Evolutionary conservation across 2,888 invertebrate genomes (phyloP).

Genomic region (Morpho helenor): DNA sequence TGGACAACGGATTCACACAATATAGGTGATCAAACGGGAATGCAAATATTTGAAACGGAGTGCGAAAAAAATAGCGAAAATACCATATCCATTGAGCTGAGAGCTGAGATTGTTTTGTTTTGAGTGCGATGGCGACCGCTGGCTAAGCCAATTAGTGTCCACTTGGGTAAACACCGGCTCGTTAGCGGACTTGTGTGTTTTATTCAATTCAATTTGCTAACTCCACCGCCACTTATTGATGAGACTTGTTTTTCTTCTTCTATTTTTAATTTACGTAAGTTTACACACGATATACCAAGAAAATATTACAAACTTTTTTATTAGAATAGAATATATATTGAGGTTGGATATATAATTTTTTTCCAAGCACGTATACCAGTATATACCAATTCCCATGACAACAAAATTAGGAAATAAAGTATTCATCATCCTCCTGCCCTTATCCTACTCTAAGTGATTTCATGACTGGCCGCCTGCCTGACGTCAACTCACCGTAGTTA

Average conservation of each 20-base stretch:
- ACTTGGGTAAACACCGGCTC: slow-evolving; percentile 77
- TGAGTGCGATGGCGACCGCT: slow-evolving; percentile 56
- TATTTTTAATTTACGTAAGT: slow-evolving; percentile 45
- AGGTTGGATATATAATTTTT: too few species aligned
- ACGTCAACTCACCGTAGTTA: too few species aligned
- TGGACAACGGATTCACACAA: slow-evolving; percentile 19
- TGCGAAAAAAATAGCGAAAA: slow-evolving; percentile 28
- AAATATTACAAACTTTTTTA: too few species aligned
- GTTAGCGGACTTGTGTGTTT: slow-evolving; percentile 78
- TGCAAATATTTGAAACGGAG: slow-evolving; percentile 24
- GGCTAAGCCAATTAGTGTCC: slow-evolving; percentile 79
- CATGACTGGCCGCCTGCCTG: too few species aligned
- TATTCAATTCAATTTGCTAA: slow-evolving; percentile 76
- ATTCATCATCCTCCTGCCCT: too few species aligned
- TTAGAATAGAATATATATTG: too few species aligned
- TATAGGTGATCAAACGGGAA: slow-evolving; percentile 26
- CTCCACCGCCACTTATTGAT: slow-evolving; percentile 73
- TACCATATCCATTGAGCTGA: slow-evolving; percentile 35
- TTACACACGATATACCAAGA: not conserved
- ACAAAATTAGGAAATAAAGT: too few species aligned
- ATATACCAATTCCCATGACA: too few species aligned
- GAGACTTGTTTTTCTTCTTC: slow-evolving; percentile 55
- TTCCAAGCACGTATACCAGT: too few species aligned
- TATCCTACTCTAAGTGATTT: too few species aligned
- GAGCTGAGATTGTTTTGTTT: slow-evolving; percentile 35